A percentile compares a stretch with the other conserved stretches of the same genome.
Conservation (phyloP, 1,140 invertebrate species). For the Hylaeus anthracinus region DNA sequence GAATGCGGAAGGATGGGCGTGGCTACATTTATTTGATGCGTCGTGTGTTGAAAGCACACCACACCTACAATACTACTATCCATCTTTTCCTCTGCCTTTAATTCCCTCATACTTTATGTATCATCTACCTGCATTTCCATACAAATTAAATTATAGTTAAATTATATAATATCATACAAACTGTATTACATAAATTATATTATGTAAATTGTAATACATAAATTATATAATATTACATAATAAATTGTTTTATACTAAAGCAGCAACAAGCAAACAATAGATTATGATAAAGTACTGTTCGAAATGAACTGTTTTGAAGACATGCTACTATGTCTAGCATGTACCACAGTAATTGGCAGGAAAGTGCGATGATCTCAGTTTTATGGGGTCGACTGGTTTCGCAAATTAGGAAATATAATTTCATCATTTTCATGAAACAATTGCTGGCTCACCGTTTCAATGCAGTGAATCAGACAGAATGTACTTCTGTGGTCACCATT, state of each 20-base stretch:
- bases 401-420: constrained; percentile 75
- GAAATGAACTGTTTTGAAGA: too few relatives aligned
- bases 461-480: constrained; percentile 41
- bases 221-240: too few relatives aligned
- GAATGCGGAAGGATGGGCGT: constrained; percentile 46
- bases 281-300: too few relatives aligned
- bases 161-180: background rate
- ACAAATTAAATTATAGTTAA: background rate
- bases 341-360: constrained; percentile 5
- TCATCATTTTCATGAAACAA: constrained; percentile 72
- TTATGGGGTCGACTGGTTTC: constrained; percentile 64
- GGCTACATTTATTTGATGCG: constrained; percentile 45
- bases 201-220: too few relatives aligned
- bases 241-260: too few relatives aligned
- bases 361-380: constrained; percentile 52
- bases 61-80: constrained; percentile 38
- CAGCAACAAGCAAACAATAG: too few relatives aligned
- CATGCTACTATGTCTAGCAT: background rate
- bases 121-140: background rate
- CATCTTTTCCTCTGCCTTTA: constrained; percentile 25
- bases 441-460: constrained; percentile 55
- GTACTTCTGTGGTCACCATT: constrained; percentile 19
- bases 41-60: constrained; percentile 33
- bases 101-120: constrained; percentile 22
- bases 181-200: too few relatives aligned